Base-by-base conservation (phyloP, 2,113 vertebrate genomes). In the Caranx melampygus region DNA sequence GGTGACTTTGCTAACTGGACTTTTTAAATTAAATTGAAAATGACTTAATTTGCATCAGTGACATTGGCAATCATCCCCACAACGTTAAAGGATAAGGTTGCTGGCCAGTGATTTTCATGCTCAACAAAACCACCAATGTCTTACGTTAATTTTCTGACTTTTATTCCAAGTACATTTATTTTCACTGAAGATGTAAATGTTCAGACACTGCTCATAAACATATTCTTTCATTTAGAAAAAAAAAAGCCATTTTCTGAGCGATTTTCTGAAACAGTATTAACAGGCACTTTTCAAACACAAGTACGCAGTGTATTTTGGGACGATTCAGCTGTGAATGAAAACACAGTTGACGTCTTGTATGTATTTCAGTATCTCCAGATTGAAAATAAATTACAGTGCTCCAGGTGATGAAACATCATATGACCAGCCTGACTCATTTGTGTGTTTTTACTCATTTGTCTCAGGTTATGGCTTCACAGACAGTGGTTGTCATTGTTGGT, bases 11-110 rank as follows among this genome's bases (percentile, higher is more conserved):
- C 62, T 60, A 47, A 64, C 14, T 73, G 33, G 54, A 66, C 16
- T 11, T 69, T 75, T 58, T 12, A 61, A 79, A 76, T n/a, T n/a
- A 52, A 72, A 72, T 64, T 59, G 31, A 64, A 20, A 21, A 44
- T 35, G 54, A 69, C 10, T 60, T 33, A 0, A 40, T 54, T 34
- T 20, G 44, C 7, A 51, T 33, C 16, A 69, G 26, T 71, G 20
- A 64, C 34, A 20, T 20, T 44, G 64, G 45, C 20, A 3, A 33
- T 10, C 5, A 20, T 10, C 20, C 34, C 34, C n/a, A 47, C 34
- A 18, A 16, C 3, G 47, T 49, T 34, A 54, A 26, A 42, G 15
- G 26, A 49, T 12, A 52, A 49, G 4, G 18, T 11, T 59, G 6
- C 14, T 11, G 47, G 31, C 13, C 31, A 18, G 4, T 78, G 8